A percentile compares a stretch with the other conserved stretches of the same genome.
These are phyloP conservation scores for Saguinus midas DNA, from an alignment of 2,113 vertebrate species.

Conservation along the genomic window DNA sequence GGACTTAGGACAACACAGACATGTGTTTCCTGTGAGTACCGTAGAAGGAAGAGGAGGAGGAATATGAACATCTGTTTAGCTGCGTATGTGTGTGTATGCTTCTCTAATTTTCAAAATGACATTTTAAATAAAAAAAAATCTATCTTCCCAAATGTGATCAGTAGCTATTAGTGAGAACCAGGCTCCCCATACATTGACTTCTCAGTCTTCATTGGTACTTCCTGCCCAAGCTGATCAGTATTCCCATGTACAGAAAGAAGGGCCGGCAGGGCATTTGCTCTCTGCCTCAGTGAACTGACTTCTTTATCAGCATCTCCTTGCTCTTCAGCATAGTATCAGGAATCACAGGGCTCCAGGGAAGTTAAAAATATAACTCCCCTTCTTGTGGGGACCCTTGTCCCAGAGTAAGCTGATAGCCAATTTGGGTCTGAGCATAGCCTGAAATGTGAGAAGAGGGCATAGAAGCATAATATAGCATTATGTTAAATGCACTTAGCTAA, in stretches of 20 bases:
- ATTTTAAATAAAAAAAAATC: slow-evolving; percentile 56
- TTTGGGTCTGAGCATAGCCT: not conserved
- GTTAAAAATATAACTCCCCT: not conserved
- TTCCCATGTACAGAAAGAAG: not conserved
- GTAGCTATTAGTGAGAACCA: not conserved
- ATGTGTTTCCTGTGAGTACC: slow-evolving; percentile 68
- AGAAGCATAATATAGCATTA: not conserved
- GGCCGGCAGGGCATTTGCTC: too few species aligned
- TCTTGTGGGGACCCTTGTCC: not conserved
- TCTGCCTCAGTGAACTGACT: not conserved
- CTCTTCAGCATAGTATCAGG: not conserved
- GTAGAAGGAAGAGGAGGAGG: slow-evolving; percentile 41
- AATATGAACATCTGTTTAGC: slow-evolving; percentile 45
- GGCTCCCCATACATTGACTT: not conserved
- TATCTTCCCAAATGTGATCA: not conserved
- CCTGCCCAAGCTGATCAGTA: not conserved
- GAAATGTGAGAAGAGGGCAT: not conserved
- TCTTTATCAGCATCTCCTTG: too few species aligned
- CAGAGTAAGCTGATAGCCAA: not conserved
- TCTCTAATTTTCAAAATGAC: slow-evolving; percentile 58
- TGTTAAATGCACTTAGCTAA: not conserved
- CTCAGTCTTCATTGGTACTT: not conserved
- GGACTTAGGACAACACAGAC: slow-evolving; percentile 74
- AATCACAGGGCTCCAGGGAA: not conserved
- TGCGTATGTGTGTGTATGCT: slow-evolving; percentile 50